Base-by-base conservation (phyloP, 2,888 invertebrate species). In the Nebria brevicollis region DNA sequence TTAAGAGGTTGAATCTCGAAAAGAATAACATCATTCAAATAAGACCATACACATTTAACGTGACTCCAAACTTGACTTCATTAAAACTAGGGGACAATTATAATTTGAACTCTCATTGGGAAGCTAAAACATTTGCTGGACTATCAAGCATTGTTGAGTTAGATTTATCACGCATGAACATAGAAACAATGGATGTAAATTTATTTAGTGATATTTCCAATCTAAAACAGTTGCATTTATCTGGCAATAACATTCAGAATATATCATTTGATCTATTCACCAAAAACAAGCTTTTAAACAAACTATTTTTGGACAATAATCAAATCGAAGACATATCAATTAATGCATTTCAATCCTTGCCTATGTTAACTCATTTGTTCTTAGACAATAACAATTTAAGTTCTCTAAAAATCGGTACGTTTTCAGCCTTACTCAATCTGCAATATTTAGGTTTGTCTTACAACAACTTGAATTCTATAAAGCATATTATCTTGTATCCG, bases 371-470 rank as follows among this genome's bases (percentile, higher is more conserved):
- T n/a, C 43, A 54, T 20, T 75, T 75, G 64, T 25, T 64, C 15
- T 54, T 75, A 75, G 7, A 20, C 2, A 75, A 54, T 43, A 75
- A 75, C 64, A 20, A 43, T 64, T 15, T 75, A 75, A 20, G 5
- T n/a, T 10, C 11, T 8, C 13, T 75, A 4, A 43, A 75, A 25
- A 75, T 64, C 8, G 75, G 75, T 41, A 64, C 64, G 11, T 75
- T 75, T 75, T 75, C 75, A 54, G 43, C 20, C 1, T 20, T 75
- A 15, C 15, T 15, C 20, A 75, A 64, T 75, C 20, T 75, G 20
- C n/a, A 64, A 15, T 10, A n/a, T 54, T 54, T 75, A 54, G 75
- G 64, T 75, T 75, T 75, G 15, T 75, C 75, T 75, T 20, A 75
- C 26, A 75, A 75, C 65, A n/a, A 75, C 10, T 25, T 75, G 20